phyloP scores from a whole-genome alignment of 2,888 invertebrate species.

The Noctua fimbriata region DNA sequence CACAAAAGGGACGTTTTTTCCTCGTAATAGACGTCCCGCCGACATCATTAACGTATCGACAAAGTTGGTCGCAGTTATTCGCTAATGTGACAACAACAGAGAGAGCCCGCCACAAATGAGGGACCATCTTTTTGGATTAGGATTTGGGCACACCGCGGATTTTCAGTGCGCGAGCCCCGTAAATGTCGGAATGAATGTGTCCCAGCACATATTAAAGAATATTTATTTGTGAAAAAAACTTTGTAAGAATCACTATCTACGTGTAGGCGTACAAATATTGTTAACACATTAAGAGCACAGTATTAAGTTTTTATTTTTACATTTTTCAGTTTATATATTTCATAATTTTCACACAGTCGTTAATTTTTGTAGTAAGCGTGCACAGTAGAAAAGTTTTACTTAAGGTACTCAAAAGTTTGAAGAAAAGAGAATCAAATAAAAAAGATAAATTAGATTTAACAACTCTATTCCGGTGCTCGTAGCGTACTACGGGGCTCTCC shows the following conservation, averaged over 20 bases:
- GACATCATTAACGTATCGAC: conserved; percentile 90
- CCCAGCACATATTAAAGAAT: neutral
- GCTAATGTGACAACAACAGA: conserved; percentile 90
- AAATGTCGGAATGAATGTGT: conserved; percentile 12
- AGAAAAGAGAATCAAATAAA: neutral
- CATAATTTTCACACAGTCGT: neutral
- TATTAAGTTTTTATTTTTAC: neutral
- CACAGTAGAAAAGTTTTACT: neutral
- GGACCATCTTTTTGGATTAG: conserved; percentile 85
- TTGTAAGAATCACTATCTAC: neutral
- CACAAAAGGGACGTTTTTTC: conserved; percentile 84
- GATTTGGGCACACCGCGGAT: conserved; percentile 71
- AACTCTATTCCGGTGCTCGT: conserved; percentile 9
- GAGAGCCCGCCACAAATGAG: conserved; percentile 89
- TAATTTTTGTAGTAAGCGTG: neutral
- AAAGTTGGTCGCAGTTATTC: conserved; percentile 87
- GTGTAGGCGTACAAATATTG: neutral
- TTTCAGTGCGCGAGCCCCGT: neutral
- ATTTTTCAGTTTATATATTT: neutral
- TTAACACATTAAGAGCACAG: neutral
- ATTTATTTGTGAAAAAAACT: neutral
- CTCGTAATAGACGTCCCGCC: conserved; percentile 85
- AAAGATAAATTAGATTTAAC: neutral
- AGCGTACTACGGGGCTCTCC: conserved; percentile 5
- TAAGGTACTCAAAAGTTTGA: neutral